Base-by-base conservation (phyloP, 2,113 vertebrate genomes). In the Crotalus tigris region DNA sequence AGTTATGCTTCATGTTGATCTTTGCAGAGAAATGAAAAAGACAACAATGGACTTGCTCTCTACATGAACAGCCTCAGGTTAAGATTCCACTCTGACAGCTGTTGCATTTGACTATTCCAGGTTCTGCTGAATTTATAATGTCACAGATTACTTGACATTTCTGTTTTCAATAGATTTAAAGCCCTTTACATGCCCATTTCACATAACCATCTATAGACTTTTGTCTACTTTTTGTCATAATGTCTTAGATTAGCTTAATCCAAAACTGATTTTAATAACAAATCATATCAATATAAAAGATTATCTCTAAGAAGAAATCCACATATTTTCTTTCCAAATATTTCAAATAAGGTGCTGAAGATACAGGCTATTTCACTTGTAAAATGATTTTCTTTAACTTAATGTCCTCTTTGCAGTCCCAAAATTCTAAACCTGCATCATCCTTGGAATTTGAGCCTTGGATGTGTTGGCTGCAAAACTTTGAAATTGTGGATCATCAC, bases 21-120 rank as follows among this genome's bases (percentile, higher is more conserved):
- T 59, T 26, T 93, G 87, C 81, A 88, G 21, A 90, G 21, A 93
- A 92, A 92, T 92, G 51, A 92, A 49, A 75, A 91, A 54, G 8
- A 64, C 5, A 1, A 0, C 46, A 0, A 44, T 23, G 53, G 54
- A 26, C 53, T 89, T 58, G 64, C 26, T 90, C 46, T 92, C 91
- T 87, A 17, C 0, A 0, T 88, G 49, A 90, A 89, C 49, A 87
- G 44, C 89, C 90, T 61, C 51, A 53, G 33, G 51, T 44, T 21
- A 69, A 46, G 13, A 89, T 89, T 85, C 87, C 64, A 58, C 11
- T 49, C 64, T 49, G 88, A 85, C 92, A 92, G 92, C 53, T 89
- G 87, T 89, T 58, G 39, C 17, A 21, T 89, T 92, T 85, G 69
- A 24, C 89, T 58, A 23, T 87, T 51, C 29, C 57, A 23, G 17